phyloP scores from a whole-genome alignment of 2,113 vertebrate genomes.

The Dryoscopus gambensis region DNA sequence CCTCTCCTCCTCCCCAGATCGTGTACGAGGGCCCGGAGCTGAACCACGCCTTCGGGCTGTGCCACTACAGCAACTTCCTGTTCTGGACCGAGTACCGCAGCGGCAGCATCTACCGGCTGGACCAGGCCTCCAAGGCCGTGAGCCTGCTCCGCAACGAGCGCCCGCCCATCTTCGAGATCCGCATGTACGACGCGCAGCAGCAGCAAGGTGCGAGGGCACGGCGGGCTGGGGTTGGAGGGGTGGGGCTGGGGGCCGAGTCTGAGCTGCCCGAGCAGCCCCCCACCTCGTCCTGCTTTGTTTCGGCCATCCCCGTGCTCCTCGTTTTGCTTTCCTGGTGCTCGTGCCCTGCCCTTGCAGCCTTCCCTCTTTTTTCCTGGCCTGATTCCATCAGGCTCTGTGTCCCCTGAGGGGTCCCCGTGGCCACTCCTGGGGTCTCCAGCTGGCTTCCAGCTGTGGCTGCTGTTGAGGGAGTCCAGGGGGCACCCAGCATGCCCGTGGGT shows the following conservation, averaged over 20 bases:
- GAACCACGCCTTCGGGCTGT: slow-evolving; percentile 93
- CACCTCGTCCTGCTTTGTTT: not conserved
- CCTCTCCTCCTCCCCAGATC: slow-evolving; percentile 64
- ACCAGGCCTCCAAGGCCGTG: slow-evolving; percentile 81
- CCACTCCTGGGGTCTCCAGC: not conserved
- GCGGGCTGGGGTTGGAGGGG: not conserved
- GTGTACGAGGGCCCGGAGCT: slow-evolving; percentile 92
- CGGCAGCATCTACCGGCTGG: slow-evolving; percentile 91
- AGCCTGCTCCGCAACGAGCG: slow-evolving; percentile 90
- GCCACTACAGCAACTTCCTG: slow-evolving; percentile 90
- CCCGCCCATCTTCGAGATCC: slow-evolving; percentile 95
- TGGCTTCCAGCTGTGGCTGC: not conserved
- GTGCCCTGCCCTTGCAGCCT: not conserved
- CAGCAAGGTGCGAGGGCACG: slow-evolving; percentile 80
- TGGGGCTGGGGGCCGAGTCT: not conserved
- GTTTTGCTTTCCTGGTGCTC: not conserved
- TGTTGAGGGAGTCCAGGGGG: not conserved
- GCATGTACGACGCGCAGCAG: slow-evolving; percentile 95
- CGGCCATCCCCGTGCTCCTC: accelerated
- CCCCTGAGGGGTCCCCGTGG: not conserved
- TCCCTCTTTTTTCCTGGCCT: not conserved
- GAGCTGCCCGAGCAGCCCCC: not conserved
- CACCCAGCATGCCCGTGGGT: accelerated
- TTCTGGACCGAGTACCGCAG: slow-evolving; percentile 98
- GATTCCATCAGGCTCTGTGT: not conserved